Conservation (phyloP, 2,888 invertebrate species). For the Lasioglossum marginatum region DNA sequence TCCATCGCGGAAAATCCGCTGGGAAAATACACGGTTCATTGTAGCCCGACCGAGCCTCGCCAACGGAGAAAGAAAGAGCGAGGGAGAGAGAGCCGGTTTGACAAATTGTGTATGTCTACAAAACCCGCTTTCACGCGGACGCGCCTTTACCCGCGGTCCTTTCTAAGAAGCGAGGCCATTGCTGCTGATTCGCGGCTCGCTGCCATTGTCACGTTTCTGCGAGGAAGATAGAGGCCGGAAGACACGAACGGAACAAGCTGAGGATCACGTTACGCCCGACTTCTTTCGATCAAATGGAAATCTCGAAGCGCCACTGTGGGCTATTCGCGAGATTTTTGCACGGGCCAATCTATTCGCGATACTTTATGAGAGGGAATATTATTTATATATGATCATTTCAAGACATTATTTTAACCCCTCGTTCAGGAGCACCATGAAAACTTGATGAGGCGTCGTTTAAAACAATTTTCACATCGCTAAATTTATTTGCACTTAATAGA, state of each 20-base stretch:
- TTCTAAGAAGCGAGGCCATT: not conserved
- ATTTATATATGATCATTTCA: not conserved
- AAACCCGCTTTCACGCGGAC: slow-evolving; percentile 52
- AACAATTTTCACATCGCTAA: not conserved
- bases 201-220: slow-evolving; percentile 22
- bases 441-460: not conserved
- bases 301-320: not conserved
- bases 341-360: not conserved
- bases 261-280: not conserved
- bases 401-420: not conserved
- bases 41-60: slow-evolving; percentile 43
- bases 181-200: slow-evolving; percentile 38
- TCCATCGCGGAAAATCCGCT: slow-evolving; percentile 74
- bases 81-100: slow-evolving; percentile 60
- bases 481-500: not conserved
- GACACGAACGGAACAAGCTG: not conserved
- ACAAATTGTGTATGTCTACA: slow-evolving; percentile 73
- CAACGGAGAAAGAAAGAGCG: not conserved
- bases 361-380: not conserved
- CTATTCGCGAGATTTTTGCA: not conserved
- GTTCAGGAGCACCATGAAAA: not conserved
- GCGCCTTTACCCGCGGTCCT: slow-evolving; percentile 16
- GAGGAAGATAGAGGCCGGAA: not conserved
- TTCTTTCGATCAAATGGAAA: not conserved
- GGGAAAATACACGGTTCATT: slow-evolving; percentile 76